Percentiles rank a stretch among this genome's conserved stretches.
Conservation (phyloP, 2,888 invertebrate species). For the Ypsolopha sequella region DNA sequence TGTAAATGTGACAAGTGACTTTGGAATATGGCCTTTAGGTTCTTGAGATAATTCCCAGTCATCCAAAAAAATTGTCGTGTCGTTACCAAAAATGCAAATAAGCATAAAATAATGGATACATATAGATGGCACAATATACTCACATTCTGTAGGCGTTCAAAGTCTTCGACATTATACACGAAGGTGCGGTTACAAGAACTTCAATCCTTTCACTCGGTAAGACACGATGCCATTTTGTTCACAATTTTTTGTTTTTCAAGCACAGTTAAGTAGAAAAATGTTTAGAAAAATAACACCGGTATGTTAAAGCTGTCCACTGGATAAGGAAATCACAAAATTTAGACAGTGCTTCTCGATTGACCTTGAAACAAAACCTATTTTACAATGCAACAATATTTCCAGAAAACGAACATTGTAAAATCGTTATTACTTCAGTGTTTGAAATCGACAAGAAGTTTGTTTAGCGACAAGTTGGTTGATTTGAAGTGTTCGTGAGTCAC, state of each 20-base stretch:
- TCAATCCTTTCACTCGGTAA: neutral
- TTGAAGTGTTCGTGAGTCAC: slow-evolving; percentile 12
- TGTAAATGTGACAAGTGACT: too few relatives aligned
- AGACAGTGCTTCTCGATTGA: too few relatives aligned
- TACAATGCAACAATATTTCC: too few relatives aligned
- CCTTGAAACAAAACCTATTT: too few relatives aligned
- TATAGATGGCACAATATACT: slow-evolving; percentile 57
- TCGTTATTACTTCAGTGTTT: too few relatives aligned
- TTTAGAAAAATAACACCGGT: neutral
- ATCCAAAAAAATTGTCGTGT: too few relatives aligned
- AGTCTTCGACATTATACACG: slow-evolving; percentile 80
- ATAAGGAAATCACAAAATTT: neutral
- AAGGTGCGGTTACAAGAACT: neutral
- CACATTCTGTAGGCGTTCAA: slow-evolving; percentile 92
- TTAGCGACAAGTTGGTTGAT: neutral
- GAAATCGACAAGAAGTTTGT: neutral
- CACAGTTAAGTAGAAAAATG: neutral
- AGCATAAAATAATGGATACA: too few relatives aligned
- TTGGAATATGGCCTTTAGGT: too few relatives aligned
- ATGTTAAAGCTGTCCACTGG: neutral
- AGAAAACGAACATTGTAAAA: too few relatives aligned
- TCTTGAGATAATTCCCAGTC: too few relatives aligned
- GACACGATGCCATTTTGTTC: neutral
- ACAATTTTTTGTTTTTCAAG: neutral
- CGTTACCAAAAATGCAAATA: too few relatives aligned